phyloP scores from a whole-genome alignment of 2,797 vertebrate genomes.

The Synanceia verrucosa region DNA sequence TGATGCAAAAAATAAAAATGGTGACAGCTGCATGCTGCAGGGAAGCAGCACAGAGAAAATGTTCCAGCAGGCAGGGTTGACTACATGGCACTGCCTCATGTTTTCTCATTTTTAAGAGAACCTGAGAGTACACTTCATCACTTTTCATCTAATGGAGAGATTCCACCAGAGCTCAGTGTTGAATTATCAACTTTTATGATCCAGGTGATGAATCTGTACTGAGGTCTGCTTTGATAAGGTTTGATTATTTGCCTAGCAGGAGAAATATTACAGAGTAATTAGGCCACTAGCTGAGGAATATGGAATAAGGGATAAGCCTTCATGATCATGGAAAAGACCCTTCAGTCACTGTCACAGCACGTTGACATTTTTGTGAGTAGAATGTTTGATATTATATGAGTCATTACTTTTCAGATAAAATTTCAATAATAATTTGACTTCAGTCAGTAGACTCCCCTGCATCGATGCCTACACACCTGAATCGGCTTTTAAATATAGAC shows the following conservation, averaged over 20 bases:
- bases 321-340: conserved; percentile 45
- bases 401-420: conserved; percentile 15
- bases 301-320: conserved; percentile 39
- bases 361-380: conserved; percentile 8
- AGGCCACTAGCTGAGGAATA: conserved; percentile 58
- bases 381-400: conserved; percentile 6
- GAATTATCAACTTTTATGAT: too few relatives aligned
- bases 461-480: conserved; percentile 7
- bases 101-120: too few relatives aligned
- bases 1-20: too few relatives aligned
- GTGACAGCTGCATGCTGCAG: too few relatives aligned
- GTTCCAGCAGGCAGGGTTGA: too few relatives aligned
- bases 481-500: conserved; percentile 30
- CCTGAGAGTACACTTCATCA: too few relatives aligned
- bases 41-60: too few relatives aligned
- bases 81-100: too few relatives aligned
- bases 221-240: conserved; percentile 26
- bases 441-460: conserved; percentile 13
- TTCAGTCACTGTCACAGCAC: conserved; percentile 27
- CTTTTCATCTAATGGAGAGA: too few relatives aligned
- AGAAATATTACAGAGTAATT: conserved; percentile 68
- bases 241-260: conserved; percentile 59
- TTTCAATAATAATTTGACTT: too few relatives aligned
- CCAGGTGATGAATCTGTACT: too few relatives aligned
- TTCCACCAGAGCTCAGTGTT: too few relatives aligned